Evolutionary conservation across 1,140 invertebrate genomes (phyloP).

Genomic region (Melitaea cinxia): DNA sequence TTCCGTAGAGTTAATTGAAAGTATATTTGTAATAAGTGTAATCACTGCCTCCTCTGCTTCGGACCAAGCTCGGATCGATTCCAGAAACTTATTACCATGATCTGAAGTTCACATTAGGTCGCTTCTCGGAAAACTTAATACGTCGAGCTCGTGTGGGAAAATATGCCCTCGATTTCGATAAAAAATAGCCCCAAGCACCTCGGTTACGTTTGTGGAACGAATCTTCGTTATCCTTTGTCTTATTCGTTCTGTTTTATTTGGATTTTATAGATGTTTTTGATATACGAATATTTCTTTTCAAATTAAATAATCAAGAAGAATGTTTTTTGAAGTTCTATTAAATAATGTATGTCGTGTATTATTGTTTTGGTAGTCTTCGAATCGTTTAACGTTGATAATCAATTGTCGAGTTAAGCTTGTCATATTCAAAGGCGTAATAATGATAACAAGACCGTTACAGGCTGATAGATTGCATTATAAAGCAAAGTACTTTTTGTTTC

Average conservation of each 20-base stretch:
- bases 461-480: not conserved
- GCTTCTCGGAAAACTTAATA: slow-evolving; percentile 42
- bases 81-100: slow-evolving; percentile 46
- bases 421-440: not conserved
- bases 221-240: slow-evolving; percentile 6
- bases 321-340: too few relatives aligned
- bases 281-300: too few relatives aligned
- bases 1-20: not conserved
- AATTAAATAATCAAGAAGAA: too few relatives aligned
- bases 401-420: not conserved
- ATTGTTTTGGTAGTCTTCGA: too few relatives aligned
- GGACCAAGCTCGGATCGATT: slow-evolving; percentile 20
- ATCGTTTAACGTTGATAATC: not conserved
- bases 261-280: too few relatives aligned
- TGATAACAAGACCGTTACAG: not conserved
- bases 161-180: slow-evolving; percentile 28
- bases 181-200: slow-evolving; percentile 19
- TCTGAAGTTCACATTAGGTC: slow-evolving; percentile 40
- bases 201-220: not conserved
- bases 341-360: too few relatives aligned
- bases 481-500: slow-evolving; percentile 12
- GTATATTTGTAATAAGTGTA: slow-evolving; percentile 4
- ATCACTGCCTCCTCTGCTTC: slow-evolving; percentile 5
- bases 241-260: too few relatives aligned
- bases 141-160: slow-evolving; percentile 20